Evolutionary conservation across 2,888 invertebrate species (phyloP), one percentile per base, ranked within the genome.

Genomic region (Linhomoeus sp.): DNA sequence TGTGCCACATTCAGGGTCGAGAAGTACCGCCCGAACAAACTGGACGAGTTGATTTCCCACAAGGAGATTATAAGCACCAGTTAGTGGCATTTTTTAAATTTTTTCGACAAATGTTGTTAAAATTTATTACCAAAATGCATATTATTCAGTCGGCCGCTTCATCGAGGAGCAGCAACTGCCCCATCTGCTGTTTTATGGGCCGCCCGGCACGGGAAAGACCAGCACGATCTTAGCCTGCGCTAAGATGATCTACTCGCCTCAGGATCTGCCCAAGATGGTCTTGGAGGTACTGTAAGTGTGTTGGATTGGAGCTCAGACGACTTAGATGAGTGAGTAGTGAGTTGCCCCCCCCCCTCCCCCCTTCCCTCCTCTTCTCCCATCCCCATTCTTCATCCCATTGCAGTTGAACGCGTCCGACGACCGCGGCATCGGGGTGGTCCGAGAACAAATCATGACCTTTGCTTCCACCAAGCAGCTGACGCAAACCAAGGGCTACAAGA

Each of bases 331-430:
- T n/a, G n/a, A n/a, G n/a, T n/a, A n/a, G n/a, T n/a, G n/a, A n/a
- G n/a, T n/a, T n/a, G n/a, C n/a, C n/a, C n/a, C n/a, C n/a, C n/a
- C n/a, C n/a, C n/a, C n/a, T n/a, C n/a, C n/a, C n/a, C n/a, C n/a
- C n/a, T n/a, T n/a, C n/a, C n/a, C n/a, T n/a, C n/a, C n/a, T n/a
- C n/a, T n/a, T n/a, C n/a, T n/a, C n/a, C n/a, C n/a, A n/a, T n/a
- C n/a, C n/a, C n/a, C n/a, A n/a, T n/a, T n/a, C n/a, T n/a, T n/a
- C 9, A 35, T 17, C 15, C 7, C 23, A 3, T 47, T 62, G 17
- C 60, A 86, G 83, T 70, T 97, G 53, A 97, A 97, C 73, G 94
- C 94, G 9, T 97, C 94, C 1, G 94, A 97, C 73, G 94, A 97
- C 65, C 75, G 94, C 66, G 94, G 94, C 46, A 94, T 94, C 61